Evolutionary conservation across 1,140 invertebrate species (phyloP), one percentile per base, ranked within the genome.

Genomic region (Colletes gigas): DNA sequence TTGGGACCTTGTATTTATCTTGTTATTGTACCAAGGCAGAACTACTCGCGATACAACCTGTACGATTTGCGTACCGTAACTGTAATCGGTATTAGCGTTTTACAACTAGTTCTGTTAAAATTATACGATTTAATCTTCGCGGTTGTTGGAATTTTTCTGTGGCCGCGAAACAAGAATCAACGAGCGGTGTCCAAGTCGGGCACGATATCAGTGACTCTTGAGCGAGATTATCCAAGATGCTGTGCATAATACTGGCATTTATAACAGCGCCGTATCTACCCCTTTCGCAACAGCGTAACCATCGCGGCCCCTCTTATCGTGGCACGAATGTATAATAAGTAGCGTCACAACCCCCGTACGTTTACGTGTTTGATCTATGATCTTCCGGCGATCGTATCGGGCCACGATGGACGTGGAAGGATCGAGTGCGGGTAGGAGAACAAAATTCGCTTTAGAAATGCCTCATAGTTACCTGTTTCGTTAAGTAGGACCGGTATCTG

Each of bases 171-270:
- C 62, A 70, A 73, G 82, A 72, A 84, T 77, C 77, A 81, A 88
- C 82, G 85, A 82, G 85, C 76, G 73, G 78, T 76, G 76, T 83
- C 72, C 7, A 54, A 1, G 44, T 14, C 1, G 41, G 44, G 44
- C 41, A 47, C 17, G 76, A 54, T 78, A 77, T 84, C 82, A 79
- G 63, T 78, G 72, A 74, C 76, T 78, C 73, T 83, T 78, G 77
- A 75, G 83, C 73, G 70, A 92, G 88, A 89, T 90, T 89, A 86
- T 82, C 82, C 84, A 83, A 91, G 91, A 92, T 91, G 88, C 81
- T 86, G 86, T 88, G 92, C 88, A 93, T 93, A 93, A 93, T 93
- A 92, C 92, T 88, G 90, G 92, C 92, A 93, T 93, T 93, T 93
- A 92, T 93, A 93, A 93, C 89, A 87, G 89, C 88, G 89, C 89